Base-by-base conservation (phyloP, 92 coral and sea anemone species). In the Meandrina meandrites region DNA sequence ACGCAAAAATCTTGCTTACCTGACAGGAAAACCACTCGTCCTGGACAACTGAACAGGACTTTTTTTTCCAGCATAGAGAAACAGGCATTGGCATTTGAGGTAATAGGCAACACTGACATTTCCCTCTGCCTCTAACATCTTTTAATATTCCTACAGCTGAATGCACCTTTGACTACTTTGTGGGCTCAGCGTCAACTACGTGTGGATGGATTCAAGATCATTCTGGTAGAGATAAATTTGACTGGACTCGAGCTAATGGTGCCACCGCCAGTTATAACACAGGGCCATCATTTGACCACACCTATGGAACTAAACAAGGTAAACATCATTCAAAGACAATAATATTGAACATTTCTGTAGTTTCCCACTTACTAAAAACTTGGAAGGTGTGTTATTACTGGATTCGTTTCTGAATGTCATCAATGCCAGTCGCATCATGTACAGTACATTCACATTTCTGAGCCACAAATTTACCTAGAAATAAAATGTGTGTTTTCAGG, bases 271-370 rank as follows among this genome's bases (percentile, higher is more conserved):
- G 98, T 60, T 88, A 85, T 30, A 47, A 81, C 12, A 96, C 98
- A 22, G 98, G 98, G 36, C 98, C 98, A 14, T 35, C 86, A 50
- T 89, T 87, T 85, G 98, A 96, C 84, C 98, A 96, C 88, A 96
- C 98, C 13, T 94, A 91, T 75, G 98, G 98, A 62, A 94, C 98
- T 2, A 81, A 62, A 47, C 85, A 94, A 90, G 98, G 98, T 96
- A 79, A 76, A 19, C 14, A 13, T 9, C 35, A 15, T n/a, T 81
- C 2, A 48, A 13, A 66, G 21, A 34, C 18, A 35, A 7, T 35
- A 22, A 16, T n/a, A n/a, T n/a, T n/a, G n/a, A 18, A 30, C 32
- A 16, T 84, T 50, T 50, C 27, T 13, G 19, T 74, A 57, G 8
- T 12, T 45, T 4, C 48, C 53, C 53, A 48, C 9, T 17, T 54